Evolutionary conservation across 2,888 invertebrate species (phyloP).

Genomic region (Pasiphila rectangulata): DNA sequence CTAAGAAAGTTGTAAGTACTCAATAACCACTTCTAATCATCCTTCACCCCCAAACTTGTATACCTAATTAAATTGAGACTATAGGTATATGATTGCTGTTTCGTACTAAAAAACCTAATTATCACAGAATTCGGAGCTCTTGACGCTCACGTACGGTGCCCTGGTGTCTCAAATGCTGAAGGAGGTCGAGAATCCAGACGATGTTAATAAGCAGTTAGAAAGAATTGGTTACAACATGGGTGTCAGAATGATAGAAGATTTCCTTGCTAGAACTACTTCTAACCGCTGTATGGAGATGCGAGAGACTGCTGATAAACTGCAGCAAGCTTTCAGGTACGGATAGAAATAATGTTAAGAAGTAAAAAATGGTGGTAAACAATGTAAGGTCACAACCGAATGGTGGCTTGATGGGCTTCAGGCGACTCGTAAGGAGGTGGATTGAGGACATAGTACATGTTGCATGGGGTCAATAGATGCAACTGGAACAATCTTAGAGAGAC

Average conservation of each 20-base stretch:
- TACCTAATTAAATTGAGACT: too few species aligned
- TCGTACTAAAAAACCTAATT: slow-evolving; percentile 5
- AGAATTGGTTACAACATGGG: slow-evolving; percentile 99
- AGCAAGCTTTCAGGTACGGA: slow-evolving; percentile 85
- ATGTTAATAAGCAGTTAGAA: slow-evolving; percentile 98
- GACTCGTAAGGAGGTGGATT: too few species aligned
- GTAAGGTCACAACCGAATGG: too few species aligned
- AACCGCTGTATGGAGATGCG: slow-evolving; percentile 96
- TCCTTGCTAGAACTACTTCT: slow-evolving; percentile 93
- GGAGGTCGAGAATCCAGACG: slow-evolving; percentile 97
- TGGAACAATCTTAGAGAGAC: too few species aligned
- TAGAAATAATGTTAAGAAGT: too few species aligned
- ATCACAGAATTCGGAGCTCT: slow-evolving; percentile 95
- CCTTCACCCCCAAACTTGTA: too few species aligned
- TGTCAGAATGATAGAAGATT: slow-evolving; percentile 97
- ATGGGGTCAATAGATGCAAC: too few species aligned
- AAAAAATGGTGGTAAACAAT: too few species aligned
- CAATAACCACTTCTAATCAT: not conserved
- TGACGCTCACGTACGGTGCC: slow-evolving; percentile 98
- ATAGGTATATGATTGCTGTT: too few species aligned
- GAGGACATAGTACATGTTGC: too few species aligned
- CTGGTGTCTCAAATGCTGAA: slow-evolving; percentile 97
- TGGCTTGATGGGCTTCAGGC: too few species aligned
- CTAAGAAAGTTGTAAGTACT: slow-evolving; percentile 87
- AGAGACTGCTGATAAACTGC: slow-evolving; percentile 97